Evolutionary conservation across 2,888 invertebrate species (phyloP), one percentile per base, ranked within the genome.

Genomic region (Scaptomyza tumidula): DNA sequence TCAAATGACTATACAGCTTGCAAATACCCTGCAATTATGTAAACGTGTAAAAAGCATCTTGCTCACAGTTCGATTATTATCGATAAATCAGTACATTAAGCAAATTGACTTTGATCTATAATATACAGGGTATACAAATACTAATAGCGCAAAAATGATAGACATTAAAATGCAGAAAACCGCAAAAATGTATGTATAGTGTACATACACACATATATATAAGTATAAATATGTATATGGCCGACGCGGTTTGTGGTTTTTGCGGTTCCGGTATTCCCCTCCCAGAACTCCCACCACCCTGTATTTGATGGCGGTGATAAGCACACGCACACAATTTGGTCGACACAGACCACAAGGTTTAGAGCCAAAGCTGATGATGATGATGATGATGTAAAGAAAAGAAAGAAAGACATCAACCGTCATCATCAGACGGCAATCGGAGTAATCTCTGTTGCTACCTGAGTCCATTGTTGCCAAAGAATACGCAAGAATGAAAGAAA

Each of bases 171-270:
- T 63, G 62, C 66, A 69, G 62, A 74, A 73, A 59, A 75, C 71
- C 71, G 67, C 79, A 79, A 35, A 41, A 41, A 41, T 10, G 16
- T 10, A 19, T 33, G 33, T n/a, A 10, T 19, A 19, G 19, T 19
- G 2, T 3, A 35, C 11, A 33, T 11, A 49, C 49, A 33, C 6
- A 11, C 10, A n/a, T 6, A n/a, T n/a, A 35, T 13, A 35, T 9
- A n/a, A n/a, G n/a, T n/a, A n/a, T n/a, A n/a, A n/a, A n/a, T n/a
- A n/a, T n/a, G n/a, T n/a, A 35, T n/a, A 50, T 19, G 68, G 61
- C 49, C 80, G 80, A 77, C 67, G 71, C 80, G 76, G 67, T 68
- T 77, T 79, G 76, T 79, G 76, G 79, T 59, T 79, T 75, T 75
- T 74, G 78, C 56, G 75, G 79, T 75, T 69, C 75, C 55, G 48